Conservation (phyloP, 2,888 invertebrate genomes). For the Eurytoma adleriae region DNA sequence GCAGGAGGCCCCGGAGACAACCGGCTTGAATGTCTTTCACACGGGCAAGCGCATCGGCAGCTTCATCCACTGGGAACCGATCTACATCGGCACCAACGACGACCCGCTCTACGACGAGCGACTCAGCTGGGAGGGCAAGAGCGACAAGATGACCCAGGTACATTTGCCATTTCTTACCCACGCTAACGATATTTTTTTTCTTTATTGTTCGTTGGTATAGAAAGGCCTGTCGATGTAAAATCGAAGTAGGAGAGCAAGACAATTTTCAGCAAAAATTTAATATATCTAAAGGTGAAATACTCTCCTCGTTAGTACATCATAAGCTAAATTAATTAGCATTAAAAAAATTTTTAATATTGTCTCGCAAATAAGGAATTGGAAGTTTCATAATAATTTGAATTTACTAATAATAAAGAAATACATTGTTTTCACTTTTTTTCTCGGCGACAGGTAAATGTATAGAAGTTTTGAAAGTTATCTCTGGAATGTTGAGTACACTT, state of each 20-base stretch:
- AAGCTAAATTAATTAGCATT: too few species aligned
- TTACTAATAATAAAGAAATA: too few species aligned
- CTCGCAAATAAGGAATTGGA: too few species aligned
- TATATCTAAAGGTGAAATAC: too few species aligned
- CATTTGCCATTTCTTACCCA: background rate
- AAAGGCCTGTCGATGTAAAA: background rate
- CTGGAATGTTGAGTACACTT: too few species aligned
- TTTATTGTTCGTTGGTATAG: background rate
- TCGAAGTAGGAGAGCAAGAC: background rate
- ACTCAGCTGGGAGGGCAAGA: conserved; percentile 95
- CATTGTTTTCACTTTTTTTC: too few species aligned
- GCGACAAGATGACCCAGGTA: conserved; percentile 98
- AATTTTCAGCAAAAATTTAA: background rate
- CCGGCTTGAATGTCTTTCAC: conserved; percentile 87
- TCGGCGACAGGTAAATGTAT: too few species aligned
- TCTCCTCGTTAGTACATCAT: too few species aligned
- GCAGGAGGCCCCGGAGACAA: conserved; percentile 85
- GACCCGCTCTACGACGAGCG: conserved; percentile 94
- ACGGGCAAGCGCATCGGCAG: conserved; percentile 88
- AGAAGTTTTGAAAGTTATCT: too few species aligned
- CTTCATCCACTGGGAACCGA: conserved; percentile 94
- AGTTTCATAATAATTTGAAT: too few species aligned
- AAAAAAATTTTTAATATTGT: too few species aligned
- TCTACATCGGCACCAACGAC: conserved; percentile 92
- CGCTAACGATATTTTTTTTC: background rate